phyloP scores from a whole-genome alignment of 2,888 invertebrate genomes.

The Cerceris rybyensis region DNA sequence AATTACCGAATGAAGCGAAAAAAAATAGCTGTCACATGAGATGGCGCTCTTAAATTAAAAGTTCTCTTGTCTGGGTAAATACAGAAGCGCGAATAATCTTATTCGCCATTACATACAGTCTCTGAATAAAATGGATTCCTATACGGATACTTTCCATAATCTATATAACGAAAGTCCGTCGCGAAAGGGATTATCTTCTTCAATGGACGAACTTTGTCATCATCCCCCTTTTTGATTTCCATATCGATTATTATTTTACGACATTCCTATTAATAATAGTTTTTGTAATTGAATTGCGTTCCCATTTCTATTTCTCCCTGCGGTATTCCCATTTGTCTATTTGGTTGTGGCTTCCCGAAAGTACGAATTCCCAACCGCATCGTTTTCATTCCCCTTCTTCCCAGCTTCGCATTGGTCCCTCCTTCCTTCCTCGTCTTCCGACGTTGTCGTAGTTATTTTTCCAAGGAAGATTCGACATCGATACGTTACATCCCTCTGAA shows the following conservation, averaged over 20 bases:
- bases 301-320: conserved; percentile 51
- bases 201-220: too few relatives aligned
- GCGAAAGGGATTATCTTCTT: too few relatives aligned
- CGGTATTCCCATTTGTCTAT: conserved; percentile 41
- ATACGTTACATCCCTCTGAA: conserved; percentile 64
- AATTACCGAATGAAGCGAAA: too few relatives aligned
- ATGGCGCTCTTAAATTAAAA: too few relatives aligned
- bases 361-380: conserved; percentile 52
- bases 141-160: too few relatives aligned
- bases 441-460: conserved; percentile 64
- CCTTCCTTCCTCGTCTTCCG: conserved; percentile 14
- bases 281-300: conserved; percentile 52
- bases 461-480: conserved; percentile 57
- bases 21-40: too few relatives aligned
- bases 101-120: too few relatives aligned
- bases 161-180: too few relatives aligned
- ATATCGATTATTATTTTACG: not conserved
- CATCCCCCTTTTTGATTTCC: not conserved
- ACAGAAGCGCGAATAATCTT: too few relatives aligned
- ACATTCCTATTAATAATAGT: conserved; percentile 41
- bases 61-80: too few relatives aligned
- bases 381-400: conserved; percentile 32
- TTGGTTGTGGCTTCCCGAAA: conserved; percentile 49
- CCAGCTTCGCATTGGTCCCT: conserved; percentile 11
- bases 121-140: too few relatives aligned